Base-by-base conservation (phyloP, 2,888 invertebrate genomes). In the Steinernema hermaphroditum region DNA sequence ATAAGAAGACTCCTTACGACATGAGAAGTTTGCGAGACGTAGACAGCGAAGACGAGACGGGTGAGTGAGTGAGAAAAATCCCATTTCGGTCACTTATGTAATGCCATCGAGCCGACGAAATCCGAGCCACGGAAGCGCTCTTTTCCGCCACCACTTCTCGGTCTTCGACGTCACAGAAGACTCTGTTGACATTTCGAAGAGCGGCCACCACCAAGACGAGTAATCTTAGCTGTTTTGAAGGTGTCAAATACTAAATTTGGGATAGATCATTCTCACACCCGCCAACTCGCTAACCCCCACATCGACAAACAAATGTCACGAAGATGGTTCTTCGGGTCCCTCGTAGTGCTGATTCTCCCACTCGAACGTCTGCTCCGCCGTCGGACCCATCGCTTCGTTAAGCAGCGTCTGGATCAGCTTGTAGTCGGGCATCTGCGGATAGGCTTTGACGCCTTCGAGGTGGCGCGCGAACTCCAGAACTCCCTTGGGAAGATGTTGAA, bases 391-490 rank as follows among this genome's bases (percentile, higher is more conserved):
- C 16, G 29, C 27, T 12, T 29, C 62, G 62, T 24, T 32, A 32
- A 78, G 71, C 32, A 74, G 70, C 4, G 50, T 70, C n/a, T 72
- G 73, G 27, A 79, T 44, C 6, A 75, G 68, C 9, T 75, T 71
- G 44, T 80, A 80, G 69, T 80, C 74, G 2, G 78, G 78, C 14
- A 44, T 46, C 12, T 77, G 57, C 34, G 75, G 32, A 41, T 74
- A 75, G 69, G n/a, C n/a, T n/a, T 57, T 32, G 41, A 75, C 32
- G n/a, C 62, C 41, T 27, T 74, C 44, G n/a, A 75, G 50, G 29
- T 75, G 70, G 19, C 34, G 50, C 24, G 70, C 37, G 19, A 75
- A 69, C 41, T 29, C 32, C 27, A 75, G 70, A 14, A 75, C 44
- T 9, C 32, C 46, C 49, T 57, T 49, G 6, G 75, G 75, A 16